phyloP scores from a whole-genome alignment of 2,797 vertebrate species.

The Threskiornis aethiopicus region DNA sequence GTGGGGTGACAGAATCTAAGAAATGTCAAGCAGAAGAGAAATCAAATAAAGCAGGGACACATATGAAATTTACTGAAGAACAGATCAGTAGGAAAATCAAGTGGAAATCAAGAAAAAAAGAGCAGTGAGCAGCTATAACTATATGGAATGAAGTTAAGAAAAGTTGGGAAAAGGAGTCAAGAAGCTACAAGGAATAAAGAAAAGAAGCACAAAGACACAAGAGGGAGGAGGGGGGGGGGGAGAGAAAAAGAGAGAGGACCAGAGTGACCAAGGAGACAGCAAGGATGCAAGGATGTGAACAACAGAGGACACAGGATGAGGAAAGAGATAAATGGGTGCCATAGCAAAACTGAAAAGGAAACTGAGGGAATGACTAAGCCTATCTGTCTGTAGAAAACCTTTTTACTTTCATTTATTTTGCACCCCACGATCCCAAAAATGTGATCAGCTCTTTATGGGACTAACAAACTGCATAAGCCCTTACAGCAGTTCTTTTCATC shows the following conservation, averaged over 20 bases:
- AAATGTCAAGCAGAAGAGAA: not conserved
- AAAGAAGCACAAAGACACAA: not conserved
- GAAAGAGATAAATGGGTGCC: not conserved
- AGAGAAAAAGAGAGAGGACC: not conserved
- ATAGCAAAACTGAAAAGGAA: not conserved
- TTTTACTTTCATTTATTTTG: not conserved
- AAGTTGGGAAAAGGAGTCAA: not conserved
- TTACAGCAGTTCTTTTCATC: slow-evolving; percentile 96
- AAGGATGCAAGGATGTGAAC: not conserved
- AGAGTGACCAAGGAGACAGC: not conserved
- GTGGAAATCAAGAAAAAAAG: not conserved
- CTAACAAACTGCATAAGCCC: slow-evolving; percentile 1
- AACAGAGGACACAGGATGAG: not conserved
- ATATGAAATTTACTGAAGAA: not conserved
- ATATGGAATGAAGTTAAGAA: not conserved
- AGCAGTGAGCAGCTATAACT: not conserved
- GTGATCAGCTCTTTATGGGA: not conserved
- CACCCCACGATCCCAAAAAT: not conserved
- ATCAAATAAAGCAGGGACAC: not conserved
- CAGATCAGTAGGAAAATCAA: not conserved
- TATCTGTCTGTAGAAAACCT: not conserved
- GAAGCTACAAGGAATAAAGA: not conserved
- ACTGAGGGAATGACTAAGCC: not conserved
- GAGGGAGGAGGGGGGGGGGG: not conserved
- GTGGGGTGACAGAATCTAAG: not conserved